These are phyloP conservation scores for Drosophila kambysellisi DNA, from an alignment of 2,888 invertebrate species.

Conservation along the genomic window DNA sequence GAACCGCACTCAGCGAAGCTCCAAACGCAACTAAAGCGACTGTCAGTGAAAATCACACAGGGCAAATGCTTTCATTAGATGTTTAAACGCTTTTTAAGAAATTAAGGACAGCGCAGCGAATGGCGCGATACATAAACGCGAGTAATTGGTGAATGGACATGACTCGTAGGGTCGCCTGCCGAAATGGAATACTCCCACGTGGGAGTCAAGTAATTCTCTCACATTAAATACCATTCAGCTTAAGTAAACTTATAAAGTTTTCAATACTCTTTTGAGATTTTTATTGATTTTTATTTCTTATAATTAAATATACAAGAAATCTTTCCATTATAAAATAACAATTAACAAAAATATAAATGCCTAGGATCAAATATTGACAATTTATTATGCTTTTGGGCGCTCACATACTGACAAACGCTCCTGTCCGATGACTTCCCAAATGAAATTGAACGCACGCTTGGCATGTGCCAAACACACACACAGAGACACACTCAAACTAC, in stretches of 20 bases:
- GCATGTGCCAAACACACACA: slow-evolving; percentile 8
- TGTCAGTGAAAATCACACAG: slow-evolving; percentile 57
- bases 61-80: slow-evolving; percentile 75
- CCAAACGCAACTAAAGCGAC: slow-evolving; percentile 77
- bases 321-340: background rate
- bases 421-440: slow-evolving; percentile 59
- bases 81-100: slow-evolving; percentile 80
- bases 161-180: slow-evolving; percentile 7
- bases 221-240: background rate
- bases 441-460: slow-evolving; percentile 48
- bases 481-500: slow-evolving; percentile 3
- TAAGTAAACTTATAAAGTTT: background rate
- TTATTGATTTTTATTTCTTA: background rate
- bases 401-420: slow-evolving; percentile 25
- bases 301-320: background rate
- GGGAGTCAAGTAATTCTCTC: background rate
- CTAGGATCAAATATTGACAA: background rate
- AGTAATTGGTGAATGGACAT: slow-evolving; percentile 77
- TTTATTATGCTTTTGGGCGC: slow-evolving; percentile 10
- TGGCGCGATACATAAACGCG: slow-evolving; percentile 59
- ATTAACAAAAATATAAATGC: background rate
- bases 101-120: slow-evolving; percentile 76
- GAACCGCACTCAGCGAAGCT: slow-evolving; percentile 71
- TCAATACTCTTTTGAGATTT: background rate
- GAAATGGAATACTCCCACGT: slow-evolving; percentile 23